A percentile compares a stretch with the other conserved stretches of the same genome.
Conservation (phyloP, 2,113 vertebrate species). For the Aepyceros melampus region DNA sequence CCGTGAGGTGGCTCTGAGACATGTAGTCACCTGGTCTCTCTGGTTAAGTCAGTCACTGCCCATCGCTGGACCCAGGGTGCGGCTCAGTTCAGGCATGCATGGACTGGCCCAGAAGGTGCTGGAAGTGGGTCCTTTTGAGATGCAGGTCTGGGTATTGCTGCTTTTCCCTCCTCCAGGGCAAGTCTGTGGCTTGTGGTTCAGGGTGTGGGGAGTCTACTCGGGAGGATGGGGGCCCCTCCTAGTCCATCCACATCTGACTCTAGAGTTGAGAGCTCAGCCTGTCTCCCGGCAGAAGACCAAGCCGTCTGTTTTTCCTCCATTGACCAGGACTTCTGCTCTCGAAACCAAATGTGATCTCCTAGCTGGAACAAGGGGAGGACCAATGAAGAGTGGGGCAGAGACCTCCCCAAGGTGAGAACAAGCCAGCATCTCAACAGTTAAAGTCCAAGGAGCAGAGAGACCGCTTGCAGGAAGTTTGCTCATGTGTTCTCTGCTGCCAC, state of each 20-base stretch:
- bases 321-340: constrained; percentile 15
- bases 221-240: neutral
- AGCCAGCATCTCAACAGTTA: neutral
- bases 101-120: neutral
- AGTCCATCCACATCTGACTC: neutral
- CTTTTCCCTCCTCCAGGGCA: neutral
- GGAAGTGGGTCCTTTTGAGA: neutral
- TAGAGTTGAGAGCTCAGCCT: neutral
- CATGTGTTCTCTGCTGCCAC: neutral
- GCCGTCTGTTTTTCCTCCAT: neutral
- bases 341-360: neutral
- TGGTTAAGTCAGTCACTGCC: neutral
- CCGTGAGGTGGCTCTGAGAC: neutral
- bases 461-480: fast-evolving
- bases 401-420: neutral
- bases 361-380: neutral
- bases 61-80: too few relatives aligned
- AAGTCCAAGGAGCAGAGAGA: neutral
- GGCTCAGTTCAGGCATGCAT: neutral
- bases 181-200: neutral
- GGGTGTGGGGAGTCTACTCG: neutral
- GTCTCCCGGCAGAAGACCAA: neutral
- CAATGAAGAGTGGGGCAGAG: neutral
- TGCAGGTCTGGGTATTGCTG: neutral
- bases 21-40: neutral